Evolutionary conservation across 2,113 vertebrate species (phyloP), one percentile per base, ranked within the genome.

Genomic region (Dipodomys spectabilis): DNA sequence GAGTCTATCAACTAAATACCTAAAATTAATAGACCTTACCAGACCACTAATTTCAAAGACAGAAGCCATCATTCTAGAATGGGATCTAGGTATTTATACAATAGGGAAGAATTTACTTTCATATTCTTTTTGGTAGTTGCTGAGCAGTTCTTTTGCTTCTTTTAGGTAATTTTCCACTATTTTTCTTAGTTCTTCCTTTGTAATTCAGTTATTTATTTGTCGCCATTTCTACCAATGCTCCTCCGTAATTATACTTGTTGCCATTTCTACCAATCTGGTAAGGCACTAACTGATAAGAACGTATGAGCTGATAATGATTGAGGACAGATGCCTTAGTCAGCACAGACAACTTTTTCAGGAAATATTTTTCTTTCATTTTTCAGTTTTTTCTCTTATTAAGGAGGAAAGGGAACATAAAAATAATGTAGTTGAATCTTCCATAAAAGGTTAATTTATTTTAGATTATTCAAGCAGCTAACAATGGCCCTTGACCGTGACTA

Each of bases 321-420:
- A 65, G 12, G 11, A 13, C 4, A 96, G 60, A 75, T 19, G 4
- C 35, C 84, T 82, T 90, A 15, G 44, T 60, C 86, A 22, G 39
- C 25, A 69, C 19, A 68, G 44, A 72, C 1, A 81, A 22, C 5
- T 45, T 92, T 85, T 64, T 81, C 32, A 95, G 20, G 11, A n/a
- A n/a, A 15, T 15, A 88, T 15, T 12, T 22, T 92, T 73, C 9
- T 86, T 57, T 88, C 77, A 65, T 67, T 77, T 96, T 90, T 74
- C 15, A 82, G 20, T 44, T 6, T 25, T 60, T 45, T 82, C 83
- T 88, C 18, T 35, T 75, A 18, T 67, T 68, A 79, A 45, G 18
- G 53, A 57, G 82, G n/a, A 94, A 92, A 96, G 75, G 62, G 19
- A 65, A 32, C n/a, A 22, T 62, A 67, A 95, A 77, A 88, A 79